Conservation (phyloP, 2,888 invertebrate genomes). For the Pyrgus malvae region DNA sequence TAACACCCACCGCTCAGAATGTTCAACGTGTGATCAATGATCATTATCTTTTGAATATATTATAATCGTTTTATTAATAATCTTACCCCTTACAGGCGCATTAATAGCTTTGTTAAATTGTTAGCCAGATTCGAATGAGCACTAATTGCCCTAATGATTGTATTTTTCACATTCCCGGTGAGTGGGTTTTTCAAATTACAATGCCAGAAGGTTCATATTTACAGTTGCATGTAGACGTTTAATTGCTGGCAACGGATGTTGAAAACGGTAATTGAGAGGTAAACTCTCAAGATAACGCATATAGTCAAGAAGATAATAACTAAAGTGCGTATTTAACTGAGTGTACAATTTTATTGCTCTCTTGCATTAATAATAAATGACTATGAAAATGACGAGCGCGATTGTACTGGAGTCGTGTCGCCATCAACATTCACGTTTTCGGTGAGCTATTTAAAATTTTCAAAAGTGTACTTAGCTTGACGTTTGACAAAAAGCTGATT, state of each 20-base stretch:
- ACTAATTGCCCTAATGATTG: constrained; percentile 74
- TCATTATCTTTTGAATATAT: background rate
- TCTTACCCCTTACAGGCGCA: constrained; percentile 37
- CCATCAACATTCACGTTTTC: constrained; percentile 48
- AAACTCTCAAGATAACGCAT: constrained; percentile 65
- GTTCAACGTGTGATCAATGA: background rate
- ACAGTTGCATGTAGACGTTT: constrained; percentile 75
- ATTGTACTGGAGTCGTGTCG: constrained; percentile 43
- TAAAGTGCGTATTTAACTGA: constrained; percentile 30
- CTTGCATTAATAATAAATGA: constrained; percentile 22
- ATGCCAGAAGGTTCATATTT: constrained; percentile 69
- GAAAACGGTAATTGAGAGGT: constrained; percentile 72
- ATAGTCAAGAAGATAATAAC: constrained; percentile 43
- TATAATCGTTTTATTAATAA: constrained; percentile 30
- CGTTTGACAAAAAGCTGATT: constrained; percentile 81
- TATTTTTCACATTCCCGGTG: constrained; percentile 71
- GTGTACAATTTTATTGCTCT: constrained; percentile 25
- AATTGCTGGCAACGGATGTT: constrained; percentile 73
- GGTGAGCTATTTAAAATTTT: constrained; percentile 70
- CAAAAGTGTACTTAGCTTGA: constrained; percentile 70
- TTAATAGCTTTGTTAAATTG: constrained; percentile 67
- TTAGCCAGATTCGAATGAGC: constrained; percentile 61
- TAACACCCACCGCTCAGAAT: background rate
- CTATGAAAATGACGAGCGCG: constrained; percentile 31
- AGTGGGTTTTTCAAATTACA: constrained; percentile 70